phyloP scores from a whole-genome alignment of 2,797 vertebrate genomes.

The Sparus aurata region DNA sequence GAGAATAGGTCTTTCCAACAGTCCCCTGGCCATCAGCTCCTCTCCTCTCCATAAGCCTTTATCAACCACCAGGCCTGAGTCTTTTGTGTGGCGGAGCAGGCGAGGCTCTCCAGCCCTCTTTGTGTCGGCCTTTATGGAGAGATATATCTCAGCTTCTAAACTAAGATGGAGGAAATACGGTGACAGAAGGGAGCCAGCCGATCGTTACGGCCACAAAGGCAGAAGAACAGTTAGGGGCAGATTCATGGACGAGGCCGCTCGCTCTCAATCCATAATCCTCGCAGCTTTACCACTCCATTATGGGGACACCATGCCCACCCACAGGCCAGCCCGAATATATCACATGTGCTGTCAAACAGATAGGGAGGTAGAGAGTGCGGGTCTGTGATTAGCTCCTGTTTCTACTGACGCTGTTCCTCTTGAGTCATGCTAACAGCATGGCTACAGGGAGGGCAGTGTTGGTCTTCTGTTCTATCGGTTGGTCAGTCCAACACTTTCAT shows the following conservation, averaged over 20 bases:
- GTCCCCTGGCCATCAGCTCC: conserved; percentile 70
- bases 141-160: conserved; percentile 83
- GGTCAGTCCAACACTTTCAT: not conserved
- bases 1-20: conserved; percentile 79
- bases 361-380: conserved; percentile 27
- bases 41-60: conserved; percentile 75
- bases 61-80: conserved; percentile 70
- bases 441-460: not conserved
- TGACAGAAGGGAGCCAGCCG: conserved; percentile 77
- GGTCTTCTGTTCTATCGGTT: not conserved
- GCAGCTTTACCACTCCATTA: conserved; percentile 85
- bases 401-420: not conserved
- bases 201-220: conserved; percentile 85
- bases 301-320: conserved; percentile 72
- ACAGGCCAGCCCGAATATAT: conserved; percentile 69
- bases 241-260: conserved; percentile 80
- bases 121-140: conserved; percentile 81
- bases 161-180: conserved; percentile 85
- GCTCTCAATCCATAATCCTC: conserved; percentile 81
- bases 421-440: not conserved
- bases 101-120: conserved; percentile 71
- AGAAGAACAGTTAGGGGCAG: conserved; percentile 81
- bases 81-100: conserved; percentile 75
- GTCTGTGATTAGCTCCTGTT: conserved; percentile 14
- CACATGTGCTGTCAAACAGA: conserved; percentile 65